A percentile compares a stretch with the other conserved stretches of the same genome.
Evolutionary conservation across 2,113 vertebrate genomes (phyloP).

Genomic region (Desmodus rotundus): DNA sequence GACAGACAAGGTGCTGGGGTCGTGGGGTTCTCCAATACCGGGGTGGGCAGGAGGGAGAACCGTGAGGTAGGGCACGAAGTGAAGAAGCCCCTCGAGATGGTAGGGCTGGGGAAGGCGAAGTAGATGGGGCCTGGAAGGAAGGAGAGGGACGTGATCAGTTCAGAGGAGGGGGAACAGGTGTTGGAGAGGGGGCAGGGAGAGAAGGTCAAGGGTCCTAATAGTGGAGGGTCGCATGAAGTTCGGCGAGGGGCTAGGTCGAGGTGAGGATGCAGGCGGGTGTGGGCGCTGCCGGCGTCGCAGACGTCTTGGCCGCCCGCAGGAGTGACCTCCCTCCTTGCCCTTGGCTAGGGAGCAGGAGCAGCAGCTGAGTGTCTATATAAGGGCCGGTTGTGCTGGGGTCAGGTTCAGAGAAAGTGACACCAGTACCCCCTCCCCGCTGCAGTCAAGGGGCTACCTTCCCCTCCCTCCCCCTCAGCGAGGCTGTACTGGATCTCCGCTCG

Average conservation of each 20-base stretch:
- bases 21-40: not conserved
- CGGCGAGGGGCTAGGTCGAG: not conserved
- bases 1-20: not conserved
- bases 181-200: not conserved
- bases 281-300: not conserved
- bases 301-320: not conserved
- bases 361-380: constrained; percentile 61
- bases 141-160: not conserved
- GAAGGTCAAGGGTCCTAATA: not conserved
- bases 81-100: not conserved
- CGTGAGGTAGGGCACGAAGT: not conserved
- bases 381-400: constrained; percentile 38
- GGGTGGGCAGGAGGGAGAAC: not conserved
- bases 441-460: not conserved
- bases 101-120: not conserved
- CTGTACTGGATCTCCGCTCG: not conserved
- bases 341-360: not conserved
- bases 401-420: constrained; percentile 51
- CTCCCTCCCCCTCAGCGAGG: not conserved
- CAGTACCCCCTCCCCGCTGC: not conserved
- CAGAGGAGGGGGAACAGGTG: not conserved
- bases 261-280: not conserved
- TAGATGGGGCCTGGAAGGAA: not conserved
- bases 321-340: constrained; percentile 47
- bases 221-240: not conserved